phyloP scores from a whole-genome alignment of 2,888 invertebrate species.

The Diadromus collaris region DNA sequence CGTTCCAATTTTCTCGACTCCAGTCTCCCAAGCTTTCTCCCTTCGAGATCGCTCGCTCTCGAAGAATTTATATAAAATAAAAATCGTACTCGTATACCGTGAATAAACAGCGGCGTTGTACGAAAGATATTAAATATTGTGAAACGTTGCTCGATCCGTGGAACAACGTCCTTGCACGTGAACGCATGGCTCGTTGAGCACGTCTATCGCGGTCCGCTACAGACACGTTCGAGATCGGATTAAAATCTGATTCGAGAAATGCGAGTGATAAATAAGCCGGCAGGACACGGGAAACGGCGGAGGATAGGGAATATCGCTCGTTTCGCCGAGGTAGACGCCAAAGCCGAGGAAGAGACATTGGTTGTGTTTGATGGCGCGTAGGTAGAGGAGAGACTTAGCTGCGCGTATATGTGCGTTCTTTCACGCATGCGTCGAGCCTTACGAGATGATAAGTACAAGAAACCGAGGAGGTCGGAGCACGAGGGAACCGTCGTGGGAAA shows the following conservation, averaged over 20 bases:
- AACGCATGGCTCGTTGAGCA: conserved; percentile 3
- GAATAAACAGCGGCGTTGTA: conserved; percentile 39
- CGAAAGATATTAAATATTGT: conserved; percentile 39
- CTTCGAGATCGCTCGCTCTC: background rate
- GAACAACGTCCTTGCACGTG: background rate
- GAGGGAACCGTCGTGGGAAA: background rate
- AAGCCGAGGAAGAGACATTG: background rate
- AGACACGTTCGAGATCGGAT: conserved; percentile 43
- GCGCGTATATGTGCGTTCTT: conserved; percentile 9
- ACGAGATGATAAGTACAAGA: background rate
- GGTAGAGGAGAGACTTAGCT: conserved; percentile 25
- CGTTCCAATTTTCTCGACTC: background rate
- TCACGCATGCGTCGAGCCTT: background rate
- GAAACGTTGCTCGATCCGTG: conserved; percentile 30
- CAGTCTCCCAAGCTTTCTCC: background rate
- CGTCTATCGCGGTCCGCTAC: conserved; percentile 6
- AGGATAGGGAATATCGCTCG: conserved; percentile 21
- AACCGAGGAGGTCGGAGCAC: background rate
- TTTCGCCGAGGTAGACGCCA: conserved; percentile 5
- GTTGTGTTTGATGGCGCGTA: conserved; percentile 11
- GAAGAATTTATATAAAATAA: conserved; percentile 16
- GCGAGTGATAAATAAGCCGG: conserved; percentile 44
- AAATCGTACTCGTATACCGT: conserved; percentile 14
- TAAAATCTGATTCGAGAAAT: conserved; percentile 56
- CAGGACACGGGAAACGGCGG: background rate